A percentile compares a stretch with the other conserved stretches of the same genome.
phyloP scores from a whole-genome alignment of 1,140 invertebrate species.

The Gryllus bimaculatus region DNA sequence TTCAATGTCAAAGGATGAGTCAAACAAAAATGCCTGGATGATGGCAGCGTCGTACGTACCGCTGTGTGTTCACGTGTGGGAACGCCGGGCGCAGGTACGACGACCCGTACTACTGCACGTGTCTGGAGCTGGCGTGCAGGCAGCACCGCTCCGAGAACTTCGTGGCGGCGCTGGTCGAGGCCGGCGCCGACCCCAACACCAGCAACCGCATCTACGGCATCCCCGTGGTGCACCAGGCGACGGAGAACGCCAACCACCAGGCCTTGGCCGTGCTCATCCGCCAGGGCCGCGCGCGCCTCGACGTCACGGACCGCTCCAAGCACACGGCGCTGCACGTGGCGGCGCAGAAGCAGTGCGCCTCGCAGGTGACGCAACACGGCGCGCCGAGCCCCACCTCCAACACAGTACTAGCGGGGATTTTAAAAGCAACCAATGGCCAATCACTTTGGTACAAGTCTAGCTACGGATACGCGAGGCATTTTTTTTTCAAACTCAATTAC shows the following conservation, averaged over 20 bases:
- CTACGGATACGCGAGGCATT: too few species aligned
- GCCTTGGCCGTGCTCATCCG: conserved; percentile 43
- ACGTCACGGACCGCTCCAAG: background rate
- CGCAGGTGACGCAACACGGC: conserved; percentile 38
- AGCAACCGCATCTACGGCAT: conserved; percentile 49
- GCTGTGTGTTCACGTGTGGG: too few species aligned
- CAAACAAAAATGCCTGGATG: too few species aligned
- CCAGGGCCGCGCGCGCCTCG: background rate
- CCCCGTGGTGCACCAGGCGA: conserved; percentile 56
- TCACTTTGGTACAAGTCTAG: too few species aligned
- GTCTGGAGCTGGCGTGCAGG: conserved; percentile 40
- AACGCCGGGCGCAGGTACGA: conserved; percentile 31
- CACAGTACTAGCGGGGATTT: too few species aligned
- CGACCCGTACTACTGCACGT: conserved; percentile 38
- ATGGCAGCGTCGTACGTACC: too few species aligned
- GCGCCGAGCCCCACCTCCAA: conserved; percentile 59
- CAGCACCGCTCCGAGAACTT: conserved; percentile 35
- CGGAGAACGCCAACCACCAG: conserved; percentile 43
- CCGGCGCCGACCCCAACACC: conserved; percentile 54
- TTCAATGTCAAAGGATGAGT: too few species aligned
- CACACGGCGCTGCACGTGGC: conserved; percentile 12
- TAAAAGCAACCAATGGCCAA: too few species aligned
- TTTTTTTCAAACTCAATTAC: too few species aligned
- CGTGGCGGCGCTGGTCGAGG: conserved; percentile 47
- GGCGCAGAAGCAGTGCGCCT: conserved; percentile 7